Conservation (phyloP, 2,113 vertebrate species). For the Pluvialis apricaria region DNA sequence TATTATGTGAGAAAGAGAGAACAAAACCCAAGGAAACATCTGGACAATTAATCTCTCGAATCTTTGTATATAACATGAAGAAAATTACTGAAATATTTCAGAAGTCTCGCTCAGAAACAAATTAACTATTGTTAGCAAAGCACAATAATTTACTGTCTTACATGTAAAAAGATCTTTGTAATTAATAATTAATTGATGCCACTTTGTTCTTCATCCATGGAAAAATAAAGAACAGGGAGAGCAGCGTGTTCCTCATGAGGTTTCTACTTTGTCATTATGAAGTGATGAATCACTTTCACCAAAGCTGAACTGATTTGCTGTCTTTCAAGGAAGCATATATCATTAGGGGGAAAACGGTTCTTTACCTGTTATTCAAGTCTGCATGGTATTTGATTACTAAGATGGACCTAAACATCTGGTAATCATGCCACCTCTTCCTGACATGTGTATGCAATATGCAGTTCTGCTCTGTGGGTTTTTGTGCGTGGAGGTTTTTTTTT, state of each 20-base stretch:
- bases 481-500: not conserved
- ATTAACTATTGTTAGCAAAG: slow-evolving; percentile 26
- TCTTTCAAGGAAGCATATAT: slow-evolving; percentile 54
- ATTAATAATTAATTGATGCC: slow-evolving; percentile 68
- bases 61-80: slow-evolving; percentile 43
- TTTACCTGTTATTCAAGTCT: slow-evolving; percentile 18
- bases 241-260: not conserved
- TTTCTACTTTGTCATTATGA: not conserved
- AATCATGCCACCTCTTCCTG: slow-evolving; percentile 3
- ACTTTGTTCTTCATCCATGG: slow-evolving; percentile 14
- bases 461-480: not conserved
- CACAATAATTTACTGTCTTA: slow-evolving; percentile 47
- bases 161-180: slow-evolving; percentile 48
- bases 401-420: slow-evolving; percentile 45
- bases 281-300: slow-evolving; percentile 57
- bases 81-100: slow-evolving; percentile 52
- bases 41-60: slow-evolving; percentile 82
- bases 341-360: not conserved
- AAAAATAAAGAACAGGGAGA: not conserved
- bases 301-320: not conserved
- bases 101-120: slow-evolving; percentile 28
- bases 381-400: slow-evolving; percentile 28
- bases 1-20: slow-evolving; percentile 84
- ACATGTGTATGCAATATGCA: not conserved
- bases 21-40: slow-evolving; percentile 86